phyloP scores from a whole-genome alignment of 2,113 vertebrate species.

The Oplegnathus fasciatus region DNA sequence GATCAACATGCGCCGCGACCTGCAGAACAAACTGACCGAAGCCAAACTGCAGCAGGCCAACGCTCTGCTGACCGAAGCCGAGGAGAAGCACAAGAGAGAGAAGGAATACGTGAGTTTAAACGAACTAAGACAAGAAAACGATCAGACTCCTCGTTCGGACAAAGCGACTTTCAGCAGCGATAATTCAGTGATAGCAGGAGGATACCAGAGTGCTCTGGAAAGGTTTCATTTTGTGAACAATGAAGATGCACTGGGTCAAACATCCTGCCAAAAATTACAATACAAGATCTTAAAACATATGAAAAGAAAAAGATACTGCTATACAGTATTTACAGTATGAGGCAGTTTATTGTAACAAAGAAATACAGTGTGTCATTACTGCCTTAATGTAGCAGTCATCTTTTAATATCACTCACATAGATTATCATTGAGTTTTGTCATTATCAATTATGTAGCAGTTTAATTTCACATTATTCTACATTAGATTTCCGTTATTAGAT shows the following conservation, averaged over 20 bases:
- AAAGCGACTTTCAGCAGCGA: not conserved
- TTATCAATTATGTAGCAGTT: not conserved
- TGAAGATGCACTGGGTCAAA: no score
- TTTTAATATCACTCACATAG: no score
- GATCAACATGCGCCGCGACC: conserved; percentile 93
- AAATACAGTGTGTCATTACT: not conserved
- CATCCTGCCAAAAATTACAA: no score
- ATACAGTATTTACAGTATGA: no score
- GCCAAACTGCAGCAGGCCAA: conserved; percentile 93
- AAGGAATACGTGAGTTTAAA: conserved; percentile 93
- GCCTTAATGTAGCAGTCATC: not conserved
- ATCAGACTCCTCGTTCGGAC: not conserved
- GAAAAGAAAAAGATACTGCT: no score
- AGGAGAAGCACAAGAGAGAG: conserved; percentile 92
- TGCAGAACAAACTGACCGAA: conserved; percentile 95
- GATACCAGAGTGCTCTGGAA: no score
- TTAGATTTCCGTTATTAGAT: not conserved
- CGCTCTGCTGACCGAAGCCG: conserved; percentile 89
- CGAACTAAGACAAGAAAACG: not conserved
- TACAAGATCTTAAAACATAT: no score
- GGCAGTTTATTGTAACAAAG: not conserved
- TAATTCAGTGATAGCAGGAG: no score
- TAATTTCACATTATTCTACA: not conserved
- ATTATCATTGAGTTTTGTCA: no score
- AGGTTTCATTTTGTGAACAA: no score